Percentiles rank a stretch among this genome's conserved stretches.
phyloP scores from a whole-genome alignment of 2,797 vertebrate genomes.

The Anguilla anguilla region DNA sequence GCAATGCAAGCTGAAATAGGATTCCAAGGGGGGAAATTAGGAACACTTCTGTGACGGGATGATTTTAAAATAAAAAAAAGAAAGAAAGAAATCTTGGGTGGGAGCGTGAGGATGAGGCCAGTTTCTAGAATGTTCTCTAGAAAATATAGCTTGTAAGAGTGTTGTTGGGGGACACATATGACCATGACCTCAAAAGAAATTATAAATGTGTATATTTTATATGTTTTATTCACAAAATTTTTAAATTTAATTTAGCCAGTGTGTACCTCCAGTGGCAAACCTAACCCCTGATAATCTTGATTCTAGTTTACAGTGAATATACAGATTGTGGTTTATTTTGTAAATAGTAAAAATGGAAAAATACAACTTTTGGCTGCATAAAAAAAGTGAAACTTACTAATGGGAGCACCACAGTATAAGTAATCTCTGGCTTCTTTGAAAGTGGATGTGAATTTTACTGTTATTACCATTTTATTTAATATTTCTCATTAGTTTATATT shows the following conservation, averaged over 20 bases:
- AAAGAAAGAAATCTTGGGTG: constrained; percentile 34
- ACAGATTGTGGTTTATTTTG: constrained; percentile 67
- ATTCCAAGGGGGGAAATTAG: constrained; percentile 37
- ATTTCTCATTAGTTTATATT: constrained; percentile 72
- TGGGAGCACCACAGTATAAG: constrained; percentile 47
- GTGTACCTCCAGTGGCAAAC: constrained; percentile 14
- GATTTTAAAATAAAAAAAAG: constrained; percentile 36
- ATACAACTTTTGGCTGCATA: constrained; percentile 57
- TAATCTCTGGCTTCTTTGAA: constrained; percentile 57
- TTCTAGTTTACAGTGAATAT: constrained; percentile 67
- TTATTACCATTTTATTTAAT: constrained; percentile 59
- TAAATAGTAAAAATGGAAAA: constrained; percentile 66
- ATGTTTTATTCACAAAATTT: background rate
- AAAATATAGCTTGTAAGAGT: constrained; percentile 22
- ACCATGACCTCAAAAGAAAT: constrained; percentile 19
- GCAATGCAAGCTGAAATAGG: constrained; percentile 51
- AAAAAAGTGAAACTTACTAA: constrained; percentile 43
- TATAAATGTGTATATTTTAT: constrained; percentile 15
- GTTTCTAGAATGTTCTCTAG: constrained; percentile 7
- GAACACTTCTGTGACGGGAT: constrained; percentile 29
- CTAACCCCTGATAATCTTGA: constrained; percentile 30
- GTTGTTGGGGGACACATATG: background rate
- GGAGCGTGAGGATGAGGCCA: background rate
- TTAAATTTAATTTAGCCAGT: background rate
- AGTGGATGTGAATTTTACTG: constrained; percentile 53